phyloP scores from a whole-genome alignment of 2,888 invertebrate genomes.

The Drosophila nigricruria region DNA sequence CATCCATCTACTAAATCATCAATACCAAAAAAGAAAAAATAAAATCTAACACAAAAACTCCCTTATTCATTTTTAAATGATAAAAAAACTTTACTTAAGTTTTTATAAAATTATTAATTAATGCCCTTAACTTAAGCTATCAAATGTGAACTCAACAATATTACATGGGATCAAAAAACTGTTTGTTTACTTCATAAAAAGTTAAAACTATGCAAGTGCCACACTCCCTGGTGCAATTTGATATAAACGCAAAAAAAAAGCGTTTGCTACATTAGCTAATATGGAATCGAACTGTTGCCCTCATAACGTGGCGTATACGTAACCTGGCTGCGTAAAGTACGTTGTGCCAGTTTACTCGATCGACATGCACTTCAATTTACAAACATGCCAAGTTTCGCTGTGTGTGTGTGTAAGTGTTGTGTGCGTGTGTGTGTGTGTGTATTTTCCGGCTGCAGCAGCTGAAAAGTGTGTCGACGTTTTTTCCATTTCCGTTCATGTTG shows the following conservation, averaged over 20 bases:
- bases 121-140: background rate
- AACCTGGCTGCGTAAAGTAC: constrained; percentile 57
- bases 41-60: no score
- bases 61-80: no score
- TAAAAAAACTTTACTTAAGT: no score
- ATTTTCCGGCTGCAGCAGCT: constrained; percentile 64
- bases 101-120: background rate
- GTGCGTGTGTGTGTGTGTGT: constrained; percentile 24
- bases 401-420: constrained; percentile 14
- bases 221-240: background rate
- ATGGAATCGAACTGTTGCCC: constrained; percentile 35
- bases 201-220: background rate
- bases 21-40: no score
- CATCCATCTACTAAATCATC: no score
- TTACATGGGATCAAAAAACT: background rate
- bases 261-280: constrained; percentile 68
- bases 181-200: background rate
- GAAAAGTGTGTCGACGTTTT: constrained; percentile 72
- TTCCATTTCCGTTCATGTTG: constrained; percentile 63
- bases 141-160: background rate
- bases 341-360: constrained; percentile 72
- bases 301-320: constrained; percentile 64
- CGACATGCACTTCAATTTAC: constrained; percentile 75
- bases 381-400: constrained; percentile 44
- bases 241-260: background rate